Evolutionary conservation across 2,113 vertebrate genomes (phyloP).

Genomic region (Rhipidura dahli): DNA sequence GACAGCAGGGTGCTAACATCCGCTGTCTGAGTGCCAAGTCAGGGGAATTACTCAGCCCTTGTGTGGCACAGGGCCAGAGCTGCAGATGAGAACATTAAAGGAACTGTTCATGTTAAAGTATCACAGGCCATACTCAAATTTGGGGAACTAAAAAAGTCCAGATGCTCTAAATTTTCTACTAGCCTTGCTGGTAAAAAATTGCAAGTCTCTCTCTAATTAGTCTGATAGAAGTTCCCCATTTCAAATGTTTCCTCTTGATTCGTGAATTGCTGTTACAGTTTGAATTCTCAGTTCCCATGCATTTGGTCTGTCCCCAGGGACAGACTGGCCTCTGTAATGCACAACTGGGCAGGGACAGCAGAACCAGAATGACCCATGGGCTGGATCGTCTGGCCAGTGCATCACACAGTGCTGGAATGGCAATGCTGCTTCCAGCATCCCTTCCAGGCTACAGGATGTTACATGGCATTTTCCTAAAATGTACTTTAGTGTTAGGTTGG

Average conservation of each 20-base stretch:
- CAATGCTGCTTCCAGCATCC: not conserved
- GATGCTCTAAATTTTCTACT: not conserved
- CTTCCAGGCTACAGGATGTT: not conserved
- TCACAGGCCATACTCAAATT: not conserved
- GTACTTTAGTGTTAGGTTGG: not conserved
- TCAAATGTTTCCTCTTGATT: not conserved
- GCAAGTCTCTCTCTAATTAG: not conserved
- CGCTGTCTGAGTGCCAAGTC: not conserved
- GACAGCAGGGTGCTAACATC: constrained; percentile 16
- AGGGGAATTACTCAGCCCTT: constrained; percentile 16
- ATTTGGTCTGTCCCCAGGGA: not conserved
- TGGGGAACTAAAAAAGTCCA: not conserved
- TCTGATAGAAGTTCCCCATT: not conserved
- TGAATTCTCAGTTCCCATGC: not conserved
- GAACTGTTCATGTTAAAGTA: not conserved
- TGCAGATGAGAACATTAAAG: not conserved
- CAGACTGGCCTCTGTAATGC: not conserved
- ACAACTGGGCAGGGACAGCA: not conserved
- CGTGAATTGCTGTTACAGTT: not conserved
- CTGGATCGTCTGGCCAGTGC: not conserved
- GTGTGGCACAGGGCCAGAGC: not conserved
- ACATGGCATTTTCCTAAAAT: not conserved
- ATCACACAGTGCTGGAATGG: not conserved
- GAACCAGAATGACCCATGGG: not conserved
- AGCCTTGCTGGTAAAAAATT: not conserved